Evolutionary conservation across 1,140 invertebrate genomes (phyloP).

Genomic region (Anoplophora glabripennis): DNA sequence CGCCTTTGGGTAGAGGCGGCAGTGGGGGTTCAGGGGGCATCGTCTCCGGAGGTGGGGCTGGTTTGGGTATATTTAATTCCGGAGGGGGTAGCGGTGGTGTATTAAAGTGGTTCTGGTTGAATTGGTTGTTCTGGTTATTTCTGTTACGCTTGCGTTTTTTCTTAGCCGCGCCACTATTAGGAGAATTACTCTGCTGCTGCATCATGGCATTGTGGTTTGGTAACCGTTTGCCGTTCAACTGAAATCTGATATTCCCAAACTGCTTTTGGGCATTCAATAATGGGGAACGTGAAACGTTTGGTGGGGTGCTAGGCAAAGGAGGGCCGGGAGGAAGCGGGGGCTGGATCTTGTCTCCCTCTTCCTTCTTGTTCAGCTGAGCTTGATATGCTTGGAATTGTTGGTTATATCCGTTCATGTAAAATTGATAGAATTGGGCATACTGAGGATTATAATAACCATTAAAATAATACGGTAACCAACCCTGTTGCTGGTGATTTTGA

Average conservation of each 20-base stretch:
- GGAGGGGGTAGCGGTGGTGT: conserved; percentile 58
- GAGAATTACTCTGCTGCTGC: conserved; percentile 21
- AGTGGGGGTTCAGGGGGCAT: conserved; percentile 54
- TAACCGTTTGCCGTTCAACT: conserved; percentile 36
- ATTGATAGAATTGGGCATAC: conserved; percentile 10
- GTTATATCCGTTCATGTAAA: neutral
- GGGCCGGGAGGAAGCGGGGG: conserved; percentile 32
- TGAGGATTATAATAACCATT: conserved; percentile 10
- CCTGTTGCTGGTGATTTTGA: conserved; percentile 11
- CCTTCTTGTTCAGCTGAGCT: conserved; percentile 15
- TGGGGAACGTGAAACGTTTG: conserved; percentile 18
- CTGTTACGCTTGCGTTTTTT: conserved; percentile 73
- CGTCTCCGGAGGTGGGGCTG: conserved; percentile 49
- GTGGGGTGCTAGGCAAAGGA: conserved; percentile 14
- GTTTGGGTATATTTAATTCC: conserved; percentile 43
- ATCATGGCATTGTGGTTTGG: conserved; percentile 31
- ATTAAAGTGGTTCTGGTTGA: conserved; percentile 42
- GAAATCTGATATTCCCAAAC: conserved; percentile 38
- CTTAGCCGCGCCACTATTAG: conserved; percentile 61
- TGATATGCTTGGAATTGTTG: neutral
- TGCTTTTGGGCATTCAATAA: conserved; percentile 35
- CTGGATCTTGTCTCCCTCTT: conserved; percentile 22
- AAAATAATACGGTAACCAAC: conserved; percentile 16
- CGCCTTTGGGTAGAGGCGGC: conserved; percentile 51
- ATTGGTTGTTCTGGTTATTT: conserved; percentile 59